Evolutionary conservation across 2,888 invertebrate genomes (phyloP).

Genomic region (Phlogophora meticulosa): DNA sequence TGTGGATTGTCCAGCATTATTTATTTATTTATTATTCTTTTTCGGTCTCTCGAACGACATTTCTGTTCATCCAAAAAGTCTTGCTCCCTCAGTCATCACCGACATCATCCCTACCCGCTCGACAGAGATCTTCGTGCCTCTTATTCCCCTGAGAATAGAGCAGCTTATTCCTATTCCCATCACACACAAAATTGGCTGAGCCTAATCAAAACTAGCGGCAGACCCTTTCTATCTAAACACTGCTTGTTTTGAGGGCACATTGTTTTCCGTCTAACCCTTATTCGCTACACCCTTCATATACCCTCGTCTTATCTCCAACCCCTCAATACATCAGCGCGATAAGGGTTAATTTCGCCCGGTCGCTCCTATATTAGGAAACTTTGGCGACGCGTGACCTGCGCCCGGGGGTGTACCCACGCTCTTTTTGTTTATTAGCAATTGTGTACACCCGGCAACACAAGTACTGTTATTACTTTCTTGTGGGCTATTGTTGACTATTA

Average conservation of each 20-base stretch:
- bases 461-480: conserved; percentile 53
- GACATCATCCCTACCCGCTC: too few relatives aligned
- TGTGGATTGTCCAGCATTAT: too few relatives aligned
- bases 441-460: conserved; percentile 55
- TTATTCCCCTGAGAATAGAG: neutral
- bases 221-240: conserved; percentile 29
- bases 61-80: too few relatives aligned
- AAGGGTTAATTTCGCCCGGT: conserved; percentile 57
- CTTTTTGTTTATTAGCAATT: conserved; percentile 55
- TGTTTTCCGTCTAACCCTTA: conserved; percentile 45
- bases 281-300: conserved; percentile 34
- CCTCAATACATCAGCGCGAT: conserved; percentile 63
- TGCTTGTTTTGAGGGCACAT: conserved; percentile 37
- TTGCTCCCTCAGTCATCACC: too few relatives aligned
- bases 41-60: too few relatives aligned
- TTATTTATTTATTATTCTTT: too few relatives aligned
- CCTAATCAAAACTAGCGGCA: conserved; percentile 46
- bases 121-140: too few relatives aligned
- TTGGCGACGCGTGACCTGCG: conserved; percentile 57
- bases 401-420: conserved; percentile 41
- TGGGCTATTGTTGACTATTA: conserved; percentile 24
- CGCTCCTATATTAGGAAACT: conserved; percentile 67
- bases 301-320: conserved; percentile 52
- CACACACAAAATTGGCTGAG: conserved; percentile 26
- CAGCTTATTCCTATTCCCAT: conserved; percentile 27